A percentile compares a stretch with the other conserved stretches of the same genome.
Evolutionary conservation across 2,888 invertebrate genomes (phyloP).

Genomic region (Fragum fragum): DNA sequence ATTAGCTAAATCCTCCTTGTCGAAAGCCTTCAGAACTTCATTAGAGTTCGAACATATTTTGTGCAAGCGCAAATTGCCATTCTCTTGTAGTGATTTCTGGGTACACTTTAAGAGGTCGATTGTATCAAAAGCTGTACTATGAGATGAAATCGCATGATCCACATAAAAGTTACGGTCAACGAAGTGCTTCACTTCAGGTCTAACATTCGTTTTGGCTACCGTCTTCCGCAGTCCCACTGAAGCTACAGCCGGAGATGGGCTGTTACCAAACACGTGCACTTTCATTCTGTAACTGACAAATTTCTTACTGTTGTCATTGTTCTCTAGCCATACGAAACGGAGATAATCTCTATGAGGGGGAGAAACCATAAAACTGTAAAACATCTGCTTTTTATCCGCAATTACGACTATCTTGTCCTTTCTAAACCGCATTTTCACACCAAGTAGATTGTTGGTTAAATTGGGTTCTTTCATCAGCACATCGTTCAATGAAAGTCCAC

Average conservation of each 20-base stretch:
- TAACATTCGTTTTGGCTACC: not conserved
- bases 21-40: conserved; percentile 4
- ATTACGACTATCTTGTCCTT: conserved; percentile 24
- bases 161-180: conserved; percentile 66
- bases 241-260: conserved; percentile 60
- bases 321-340: conserved; percentile 58
- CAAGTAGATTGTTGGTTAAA: conserved; percentile 58
- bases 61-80: conserved; percentile 24
- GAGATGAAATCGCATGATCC: conserved; percentile 66
- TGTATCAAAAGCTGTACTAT: conserved; percentile 27
- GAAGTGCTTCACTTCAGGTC: conserved; percentile 35
- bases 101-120: conserved; percentile 59
- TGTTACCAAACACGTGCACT: too few species aligned
- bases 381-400: not conserved
- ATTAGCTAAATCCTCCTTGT: conserved; percentile 55
- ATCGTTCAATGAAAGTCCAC: conserved; percentile 56
- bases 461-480: conserved; percentile 58
- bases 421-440: conserved; percentile 58
- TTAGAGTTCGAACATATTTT: conserved; percentile 19
- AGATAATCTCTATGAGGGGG: conserved; percentile 53
- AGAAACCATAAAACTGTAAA: conserved; percentile 43
- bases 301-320: conserved; percentile 43
- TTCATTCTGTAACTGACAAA: conserved; percentile 58
- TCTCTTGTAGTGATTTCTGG: conserved; percentile 36
- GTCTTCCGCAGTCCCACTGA: conserved; percentile 39